Evolutionary conservation across 2,888 invertebrate genomes (phyloP).

Genomic region (Drosophila fungiperda): DNA sequence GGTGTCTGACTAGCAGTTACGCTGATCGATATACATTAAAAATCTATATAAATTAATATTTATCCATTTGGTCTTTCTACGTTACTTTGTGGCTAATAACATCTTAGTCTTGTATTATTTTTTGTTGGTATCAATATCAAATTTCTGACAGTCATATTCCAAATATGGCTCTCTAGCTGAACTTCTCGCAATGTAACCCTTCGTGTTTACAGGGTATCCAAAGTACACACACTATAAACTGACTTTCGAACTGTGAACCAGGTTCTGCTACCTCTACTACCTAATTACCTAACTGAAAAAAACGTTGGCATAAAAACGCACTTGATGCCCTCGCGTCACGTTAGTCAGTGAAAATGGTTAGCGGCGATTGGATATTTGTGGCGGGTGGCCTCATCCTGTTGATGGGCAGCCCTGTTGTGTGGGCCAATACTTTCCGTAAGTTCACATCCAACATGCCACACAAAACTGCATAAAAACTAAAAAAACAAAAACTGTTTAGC

Average conservation of each 20-base stretch:
- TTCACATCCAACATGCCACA: background rate
- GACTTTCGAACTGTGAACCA: slow-evolving; percentile 9
- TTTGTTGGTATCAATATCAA: background rate
- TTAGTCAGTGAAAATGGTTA: slow-evolving; percentile 41
- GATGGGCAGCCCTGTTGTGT: background rate
- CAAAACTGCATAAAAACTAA: background rate
- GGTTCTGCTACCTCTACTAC: background rate
- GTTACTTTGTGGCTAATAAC: background rate
- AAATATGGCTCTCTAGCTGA: background rate
- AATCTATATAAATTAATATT: background rate
- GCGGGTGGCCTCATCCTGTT: background rate
- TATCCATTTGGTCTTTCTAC: background rate
- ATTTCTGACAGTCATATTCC: background rate
- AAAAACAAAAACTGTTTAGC: slow-evolving; percentile 38
- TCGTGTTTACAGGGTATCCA: background rate
- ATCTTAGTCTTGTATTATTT: background rate
- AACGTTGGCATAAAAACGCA: slow-evolving; percentile 34
- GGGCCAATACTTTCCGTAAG: slow-evolving; percentile 13
- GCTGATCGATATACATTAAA: background rate
- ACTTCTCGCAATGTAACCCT: background rate
- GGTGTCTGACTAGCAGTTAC: background rate
- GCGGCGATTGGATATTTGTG: background rate
- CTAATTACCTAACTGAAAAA: background rate
- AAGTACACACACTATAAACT: background rate
- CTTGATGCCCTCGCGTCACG: slow-evolving; percentile 8